These are phyloP conservation scores for Lycaena phlaeas DNA, from an alignment of 2,888 invertebrate genomes.

Conservation along the genomic window DNA sequence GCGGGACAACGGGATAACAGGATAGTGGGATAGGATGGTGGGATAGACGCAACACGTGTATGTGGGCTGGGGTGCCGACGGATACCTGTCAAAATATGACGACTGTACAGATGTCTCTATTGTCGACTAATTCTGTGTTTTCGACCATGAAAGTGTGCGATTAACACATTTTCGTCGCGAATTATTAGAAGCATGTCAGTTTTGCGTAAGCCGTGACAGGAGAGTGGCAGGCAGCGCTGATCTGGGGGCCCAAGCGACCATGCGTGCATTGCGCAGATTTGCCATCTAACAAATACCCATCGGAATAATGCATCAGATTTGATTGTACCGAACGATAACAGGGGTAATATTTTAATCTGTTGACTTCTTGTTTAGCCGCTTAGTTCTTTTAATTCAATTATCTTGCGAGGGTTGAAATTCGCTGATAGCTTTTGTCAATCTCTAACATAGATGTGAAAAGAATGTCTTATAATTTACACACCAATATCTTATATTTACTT, in stretches of 20 bases:
- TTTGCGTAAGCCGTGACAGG: conserved; percentile 71
- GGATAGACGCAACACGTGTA: conserved; percentile 52
- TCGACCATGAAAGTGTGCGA: conserved; percentile 68
- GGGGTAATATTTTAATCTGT: background rate
- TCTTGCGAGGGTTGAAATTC: too few species aligned
- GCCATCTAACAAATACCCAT: background rate
- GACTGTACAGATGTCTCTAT: conserved; percentile 67
- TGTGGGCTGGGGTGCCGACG: conserved; percentile 60
- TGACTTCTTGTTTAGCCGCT: too few species aligned
- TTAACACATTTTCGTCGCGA: conserved; percentile 71
- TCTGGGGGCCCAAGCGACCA: conserved; percentile 27
- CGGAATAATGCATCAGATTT: background rate
- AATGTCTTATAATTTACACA: too few species aligned
- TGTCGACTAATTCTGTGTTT: conserved; percentile 62
- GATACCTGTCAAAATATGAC: conserved; percentile 72
- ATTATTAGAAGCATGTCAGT: conserved; percentile 68
- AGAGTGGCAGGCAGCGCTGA: conserved; percentile 62
- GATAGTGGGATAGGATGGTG: conserved; percentile 44
- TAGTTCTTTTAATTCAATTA: too few species aligned
- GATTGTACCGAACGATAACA: background rate
- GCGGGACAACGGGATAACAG: too few species aligned
- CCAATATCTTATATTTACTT: too few species aligned
- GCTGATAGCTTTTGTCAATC: too few species aligned
- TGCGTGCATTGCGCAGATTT: conserved; percentile 31
- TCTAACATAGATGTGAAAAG: too few species aligned